phyloP scores from a whole-genome alignment of 1,140 invertebrate species.

The Battus philenor region DNA sequence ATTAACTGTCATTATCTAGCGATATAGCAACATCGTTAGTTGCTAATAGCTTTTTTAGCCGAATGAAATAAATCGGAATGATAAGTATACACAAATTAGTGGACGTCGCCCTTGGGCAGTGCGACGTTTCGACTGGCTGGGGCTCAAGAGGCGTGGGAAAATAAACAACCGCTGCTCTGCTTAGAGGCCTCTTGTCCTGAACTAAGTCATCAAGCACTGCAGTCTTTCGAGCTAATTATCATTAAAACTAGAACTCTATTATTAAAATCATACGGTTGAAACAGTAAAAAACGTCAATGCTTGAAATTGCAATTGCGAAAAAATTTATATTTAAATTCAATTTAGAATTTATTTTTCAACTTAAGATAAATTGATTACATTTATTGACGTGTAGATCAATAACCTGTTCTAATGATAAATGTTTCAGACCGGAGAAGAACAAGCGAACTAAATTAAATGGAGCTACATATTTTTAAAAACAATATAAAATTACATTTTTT shows the following conservation, averaged over 20 bases:
- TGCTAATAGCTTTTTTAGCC: too few species aligned
- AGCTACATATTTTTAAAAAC: too few species aligned
- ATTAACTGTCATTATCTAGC: too few species aligned
- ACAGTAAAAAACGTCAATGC: too few species aligned
- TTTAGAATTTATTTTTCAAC: too few species aligned
- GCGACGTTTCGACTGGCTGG: constrained; percentile 25
- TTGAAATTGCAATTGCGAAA: not conserved
- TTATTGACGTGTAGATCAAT: too few species aligned
- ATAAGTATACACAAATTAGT: constrained; percentile 11
- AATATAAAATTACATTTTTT: too few species aligned
- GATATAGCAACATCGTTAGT: too few species aligned
- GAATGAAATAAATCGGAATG: constrained; percentile 1
- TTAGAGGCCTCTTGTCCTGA: constrained; percentile 47
- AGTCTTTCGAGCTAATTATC: constrained; percentile 2
- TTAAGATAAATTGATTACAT: too few species aligned
- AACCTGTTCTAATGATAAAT: too few species aligned
- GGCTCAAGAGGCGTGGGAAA: constrained; percentile 54
- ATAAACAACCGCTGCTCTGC: constrained; percentile 48
- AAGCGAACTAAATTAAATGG: too few species aligned
- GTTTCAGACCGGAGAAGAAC: too few species aligned
- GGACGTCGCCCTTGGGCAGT: constrained; percentile 19
- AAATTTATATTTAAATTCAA: not conserved
- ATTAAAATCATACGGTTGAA: constrained; percentile 2
- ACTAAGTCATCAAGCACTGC: constrained; percentile 25
- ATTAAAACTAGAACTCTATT: not conserved